These are phyloP conservation scores for Brevimyrus niger DNA, from an alignment of 2,113 vertebrate species.

Conservation along the genomic window DNA sequence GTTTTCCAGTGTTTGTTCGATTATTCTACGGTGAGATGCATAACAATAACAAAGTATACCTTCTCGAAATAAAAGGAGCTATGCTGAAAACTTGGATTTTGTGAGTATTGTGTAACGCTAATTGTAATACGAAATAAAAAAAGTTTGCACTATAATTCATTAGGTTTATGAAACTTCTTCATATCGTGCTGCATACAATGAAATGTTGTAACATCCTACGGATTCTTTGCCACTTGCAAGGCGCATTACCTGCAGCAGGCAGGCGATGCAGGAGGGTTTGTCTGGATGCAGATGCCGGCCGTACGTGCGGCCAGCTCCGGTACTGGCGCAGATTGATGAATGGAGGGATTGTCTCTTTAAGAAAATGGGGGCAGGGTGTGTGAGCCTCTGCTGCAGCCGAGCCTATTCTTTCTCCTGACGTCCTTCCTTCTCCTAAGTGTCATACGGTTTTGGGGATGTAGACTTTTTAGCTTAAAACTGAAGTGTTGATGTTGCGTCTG, in stretches of 20 bases:
- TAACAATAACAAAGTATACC: neutral
- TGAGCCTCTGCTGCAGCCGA: slow-evolving; percentile 33
- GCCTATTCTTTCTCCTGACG: slow-evolving; percentile 39
- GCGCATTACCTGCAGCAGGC: neutral
- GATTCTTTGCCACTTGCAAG: neutral
- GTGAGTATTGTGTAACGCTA: neutral
- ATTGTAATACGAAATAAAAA: neutral
- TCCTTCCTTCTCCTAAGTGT: slow-evolving; percentile 38
- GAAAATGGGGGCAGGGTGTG: slow-evolving; percentile 33
- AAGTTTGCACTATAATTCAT: too few relatives aligned
- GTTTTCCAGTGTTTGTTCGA: neutral
- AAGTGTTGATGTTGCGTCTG: slow-evolving; percentile 14
- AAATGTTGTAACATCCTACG: neutral
- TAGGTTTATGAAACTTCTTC: neutral
- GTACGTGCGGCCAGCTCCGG: neutral
- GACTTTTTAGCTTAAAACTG: slow-evolving; percentile 11
- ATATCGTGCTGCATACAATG: neutral
- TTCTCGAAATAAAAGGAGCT: neutral
- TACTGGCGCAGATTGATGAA: slow-evolving; percentile 29
- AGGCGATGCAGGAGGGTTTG: slow-evolving; percentile 5
- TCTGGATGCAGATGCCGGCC: neutral
- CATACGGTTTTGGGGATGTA: slow-evolving; percentile 28
- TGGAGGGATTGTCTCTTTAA: slow-evolving; percentile 41
- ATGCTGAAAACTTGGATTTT: neutral
- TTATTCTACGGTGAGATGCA: neutral